Evolutionary conservation across 1,140 invertebrate species (phyloP).

Genomic region (Brachionus koreanus): DNA sequence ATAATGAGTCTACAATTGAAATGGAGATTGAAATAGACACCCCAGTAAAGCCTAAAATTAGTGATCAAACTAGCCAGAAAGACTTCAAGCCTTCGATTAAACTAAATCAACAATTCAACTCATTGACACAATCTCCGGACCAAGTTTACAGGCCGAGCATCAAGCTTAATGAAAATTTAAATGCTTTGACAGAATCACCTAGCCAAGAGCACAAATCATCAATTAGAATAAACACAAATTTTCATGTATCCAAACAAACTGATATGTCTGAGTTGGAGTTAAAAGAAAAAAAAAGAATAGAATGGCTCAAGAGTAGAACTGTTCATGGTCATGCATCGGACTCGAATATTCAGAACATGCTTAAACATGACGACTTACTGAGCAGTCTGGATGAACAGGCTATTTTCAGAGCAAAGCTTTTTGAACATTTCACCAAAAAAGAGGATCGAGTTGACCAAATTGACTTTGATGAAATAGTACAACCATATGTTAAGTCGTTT

Average conservation of each 20-base stretch:
- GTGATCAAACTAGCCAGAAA: background rate
- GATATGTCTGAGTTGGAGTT: background rate
- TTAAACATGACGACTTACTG: background rate
- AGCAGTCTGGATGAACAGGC: slow-evolving; percentile 17
- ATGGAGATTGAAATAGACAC: background rate
- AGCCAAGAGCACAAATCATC: background rate
- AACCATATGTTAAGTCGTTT: background rate
- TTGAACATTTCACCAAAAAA: slow-evolving; percentile 30
- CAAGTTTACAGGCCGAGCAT: background rate
- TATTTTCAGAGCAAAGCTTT: background rate
- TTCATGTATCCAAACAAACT: slow-evolving; percentile 33
- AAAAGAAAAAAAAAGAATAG: background rate
- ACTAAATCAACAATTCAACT: background rate
- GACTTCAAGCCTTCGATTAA: background rate
- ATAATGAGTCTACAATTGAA: background rate
- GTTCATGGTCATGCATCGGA: slow-evolving; percentile 8
- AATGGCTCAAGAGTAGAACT: background rate
- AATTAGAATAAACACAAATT: background rate
- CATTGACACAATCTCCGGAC: background rate
- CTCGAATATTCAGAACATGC: slow-evolving; percentile 3
- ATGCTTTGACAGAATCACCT: background rate
- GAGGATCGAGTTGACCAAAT: slow-evolving; percentile 21
- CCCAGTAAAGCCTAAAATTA: background rate
- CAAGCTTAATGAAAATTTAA: background rate
- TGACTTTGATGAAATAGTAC: slow-evolving; percentile 30